Evolutionary conservation across 1,140 invertebrate species (phyloP).

Genomic region (Aphidius ervi): DNA sequence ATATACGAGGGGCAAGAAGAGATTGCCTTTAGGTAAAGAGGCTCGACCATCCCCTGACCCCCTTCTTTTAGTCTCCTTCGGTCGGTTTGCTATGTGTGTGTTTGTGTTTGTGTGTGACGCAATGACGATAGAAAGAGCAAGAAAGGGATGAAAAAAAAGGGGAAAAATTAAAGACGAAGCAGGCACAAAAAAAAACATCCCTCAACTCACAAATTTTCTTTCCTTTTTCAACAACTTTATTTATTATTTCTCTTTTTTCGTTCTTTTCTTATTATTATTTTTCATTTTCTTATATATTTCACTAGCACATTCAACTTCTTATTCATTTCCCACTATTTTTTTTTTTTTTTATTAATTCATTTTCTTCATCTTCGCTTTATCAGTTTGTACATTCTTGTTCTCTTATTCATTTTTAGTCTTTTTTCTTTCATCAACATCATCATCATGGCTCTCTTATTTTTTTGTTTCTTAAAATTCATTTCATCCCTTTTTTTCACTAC

Average conservation of each 20-base stretch:
- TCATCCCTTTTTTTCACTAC: too few relatives aligned
- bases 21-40: constrained; percentile 17
- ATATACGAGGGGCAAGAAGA: neutral
- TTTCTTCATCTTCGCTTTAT: neutral
- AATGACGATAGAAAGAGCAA: constrained; percentile 31
- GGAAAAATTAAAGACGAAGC: constrained; percentile 53
- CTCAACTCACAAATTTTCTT: constrained; percentile 24
- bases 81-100: too few relatives aligned
- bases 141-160: constrained; percentile 28
- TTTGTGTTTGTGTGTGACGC: too few relatives aligned
- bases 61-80: constrained; percentile 10
- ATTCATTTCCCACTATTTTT: neutral
- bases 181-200: constrained; percentile 51
- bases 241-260: constrained; percentile 13
- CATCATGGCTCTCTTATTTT: too few relatives aligned
- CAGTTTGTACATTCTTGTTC: neutral
- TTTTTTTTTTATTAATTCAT: neutral
- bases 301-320: neutral
- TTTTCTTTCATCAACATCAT: too few relatives aligned
- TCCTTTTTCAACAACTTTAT: constrained; percentile 8
- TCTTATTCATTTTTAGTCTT: neutral
- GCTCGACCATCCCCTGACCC: constrained; percentile 13
- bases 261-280: constrained; percentile 15
- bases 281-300: constrained; percentile 11
- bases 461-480: too few relatives aligned